Evolutionary conservation across 2,888 invertebrate genomes (phyloP).

Genomic region (Zaprionus bogoriensis): DNA sequence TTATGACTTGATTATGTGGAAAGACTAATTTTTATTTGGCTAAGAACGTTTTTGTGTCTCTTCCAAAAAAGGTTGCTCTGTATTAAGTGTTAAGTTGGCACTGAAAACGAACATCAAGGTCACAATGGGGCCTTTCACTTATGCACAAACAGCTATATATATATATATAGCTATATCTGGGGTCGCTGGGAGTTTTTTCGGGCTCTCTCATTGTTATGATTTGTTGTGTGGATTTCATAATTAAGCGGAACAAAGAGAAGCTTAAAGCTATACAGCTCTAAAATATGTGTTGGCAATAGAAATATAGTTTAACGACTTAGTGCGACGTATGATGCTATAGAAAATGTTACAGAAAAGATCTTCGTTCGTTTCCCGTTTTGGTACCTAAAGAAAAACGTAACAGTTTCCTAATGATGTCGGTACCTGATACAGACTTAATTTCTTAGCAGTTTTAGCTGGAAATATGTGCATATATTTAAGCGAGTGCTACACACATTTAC

Average conservation of each 20-base stretch:
- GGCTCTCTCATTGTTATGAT: conserved; percentile 16
- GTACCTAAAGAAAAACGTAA: too few species aligned
- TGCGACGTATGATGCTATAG: too few species aligned
- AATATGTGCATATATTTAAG: not conserved
- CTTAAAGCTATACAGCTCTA: conserved; percentile 14
- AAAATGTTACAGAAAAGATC: not conserved
- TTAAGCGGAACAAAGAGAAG: conserved; percentile 27
- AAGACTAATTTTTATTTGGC: conserved; percentile 69
- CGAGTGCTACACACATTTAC: not conserved
- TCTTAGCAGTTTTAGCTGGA: too few species aligned
- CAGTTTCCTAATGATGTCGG: not conserved
- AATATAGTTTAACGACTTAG: conserved; percentile 41
- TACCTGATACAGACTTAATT: not conserved
- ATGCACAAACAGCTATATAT: not conserved
- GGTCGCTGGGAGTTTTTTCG: conserved; percentile 38
- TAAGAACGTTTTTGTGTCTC: conserved; percentile 51
- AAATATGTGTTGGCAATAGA: conserved; percentile 20
- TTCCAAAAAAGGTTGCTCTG: conserved; percentile 49
- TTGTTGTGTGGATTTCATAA: conserved; percentile 35
- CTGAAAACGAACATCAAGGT: conserved; percentile 56
- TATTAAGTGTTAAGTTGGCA: conserved; percentile 69
- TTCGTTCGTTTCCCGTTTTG: too few species aligned
- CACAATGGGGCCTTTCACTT: conserved; percentile 61
- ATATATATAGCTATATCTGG: conserved; percentile 2
- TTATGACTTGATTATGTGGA: conserved; percentile 76